Conservation (phyloP, 2,797 vertebrate species). For the Masticophis lateralis region DNA sequence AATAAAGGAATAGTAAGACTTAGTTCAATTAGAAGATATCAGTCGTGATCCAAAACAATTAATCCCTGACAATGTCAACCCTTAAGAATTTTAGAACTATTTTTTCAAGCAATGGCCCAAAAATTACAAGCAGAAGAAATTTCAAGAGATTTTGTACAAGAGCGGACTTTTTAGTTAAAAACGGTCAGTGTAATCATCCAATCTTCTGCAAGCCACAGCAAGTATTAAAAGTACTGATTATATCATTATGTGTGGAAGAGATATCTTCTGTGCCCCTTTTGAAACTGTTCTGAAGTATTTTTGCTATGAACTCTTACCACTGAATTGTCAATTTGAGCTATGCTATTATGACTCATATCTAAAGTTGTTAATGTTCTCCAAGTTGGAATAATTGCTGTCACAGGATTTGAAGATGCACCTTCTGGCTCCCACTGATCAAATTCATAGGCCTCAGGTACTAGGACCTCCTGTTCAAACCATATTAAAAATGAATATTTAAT, state of each 20-base stretch:
- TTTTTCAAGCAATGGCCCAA: neutral
- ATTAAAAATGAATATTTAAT: constrained; percentile 15
- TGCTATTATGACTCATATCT: constrained; percentile 93
- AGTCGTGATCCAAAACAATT: neutral
- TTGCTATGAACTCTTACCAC: constrained; percentile 73
- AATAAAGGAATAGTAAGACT: constrained; percentile 30
- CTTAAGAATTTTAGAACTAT: neutral
- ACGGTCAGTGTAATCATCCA: neutral
- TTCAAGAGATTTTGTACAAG: neutral
- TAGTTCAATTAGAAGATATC: neutral
- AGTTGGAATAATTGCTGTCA: constrained; percentile 87
- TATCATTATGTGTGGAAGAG: neutral
- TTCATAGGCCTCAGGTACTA: constrained; percentile 90
- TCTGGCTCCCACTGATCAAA: constrained; percentile 95
- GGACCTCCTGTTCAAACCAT: constrained; percentile 78
- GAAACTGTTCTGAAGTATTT: neutral
- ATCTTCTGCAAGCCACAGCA: neutral
- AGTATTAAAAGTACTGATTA: neutral
- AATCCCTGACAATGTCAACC: neutral
- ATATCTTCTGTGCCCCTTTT: neutral
- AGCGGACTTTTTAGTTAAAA: neutral
- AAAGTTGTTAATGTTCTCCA: constrained; percentile 92
- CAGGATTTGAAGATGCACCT: constrained; percentile 76
- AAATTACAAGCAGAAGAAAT: neutral
- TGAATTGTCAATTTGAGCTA: constrained; percentile 85